Conservation (phyloP, 2,113 vertebrate species). For the Crypturellus undulatus region DNA sequence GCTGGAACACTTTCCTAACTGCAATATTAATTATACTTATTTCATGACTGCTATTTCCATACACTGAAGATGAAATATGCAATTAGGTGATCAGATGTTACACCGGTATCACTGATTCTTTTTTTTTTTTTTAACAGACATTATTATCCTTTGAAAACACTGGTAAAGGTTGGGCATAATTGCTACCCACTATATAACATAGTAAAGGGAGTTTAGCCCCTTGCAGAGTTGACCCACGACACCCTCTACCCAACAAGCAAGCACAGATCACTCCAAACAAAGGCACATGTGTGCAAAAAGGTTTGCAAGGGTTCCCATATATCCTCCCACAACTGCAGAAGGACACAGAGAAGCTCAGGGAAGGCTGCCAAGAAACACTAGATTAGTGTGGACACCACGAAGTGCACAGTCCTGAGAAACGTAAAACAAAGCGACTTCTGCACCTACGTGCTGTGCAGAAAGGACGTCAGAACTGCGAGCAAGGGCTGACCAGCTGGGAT, state of each 20-base stretch:
- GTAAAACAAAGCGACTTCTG: background rate
- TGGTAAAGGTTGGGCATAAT: background rate
- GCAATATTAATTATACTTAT: slow-evolving; percentile 50
- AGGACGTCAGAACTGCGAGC: background rate
- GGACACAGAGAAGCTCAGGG: background rate
- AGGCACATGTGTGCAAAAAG: background rate
- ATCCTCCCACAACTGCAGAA: background rate
- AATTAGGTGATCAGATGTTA: slow-evolving; percentile 55
- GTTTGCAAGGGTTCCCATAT: background rate
- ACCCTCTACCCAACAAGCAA: background rate
- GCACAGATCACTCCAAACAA: background rate
- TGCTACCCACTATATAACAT: background rate
- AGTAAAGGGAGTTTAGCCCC: background rate
- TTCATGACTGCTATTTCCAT: slow-evolving; percentile 43
- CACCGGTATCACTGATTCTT: background rate
- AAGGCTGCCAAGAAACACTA: slow-evolving; percentile 11
- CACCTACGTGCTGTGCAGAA: accelerated
- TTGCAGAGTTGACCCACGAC: accelerated
- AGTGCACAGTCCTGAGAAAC: background rate
- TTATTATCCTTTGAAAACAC: background rate
- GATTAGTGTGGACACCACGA: background rate
- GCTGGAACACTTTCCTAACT: slow-evolving; percentile 26
- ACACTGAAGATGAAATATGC: slow-evolving; percentile 42
- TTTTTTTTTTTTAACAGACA: slow-evolving; percentile 19
- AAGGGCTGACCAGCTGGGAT: background rate